Base-by-base conservation (phyloP, 2,113 vertebrate genomes). In the Sarotherodon lohbergeri region DNA sequence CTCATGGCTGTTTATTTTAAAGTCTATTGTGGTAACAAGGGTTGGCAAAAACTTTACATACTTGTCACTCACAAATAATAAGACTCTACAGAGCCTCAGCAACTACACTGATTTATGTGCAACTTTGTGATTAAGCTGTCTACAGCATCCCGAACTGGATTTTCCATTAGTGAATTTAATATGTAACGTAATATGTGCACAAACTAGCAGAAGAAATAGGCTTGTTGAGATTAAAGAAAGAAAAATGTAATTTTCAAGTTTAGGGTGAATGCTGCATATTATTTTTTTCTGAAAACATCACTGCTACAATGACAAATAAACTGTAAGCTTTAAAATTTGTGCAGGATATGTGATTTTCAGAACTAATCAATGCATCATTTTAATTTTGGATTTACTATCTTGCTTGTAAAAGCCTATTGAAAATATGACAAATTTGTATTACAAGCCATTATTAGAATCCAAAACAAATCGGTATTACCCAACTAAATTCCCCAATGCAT, bases 1-100 rank as follows among this genome's bases (percentile, higher is more conserved):
- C 89, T 94, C 91, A 92, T 83, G 27, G 52, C 82, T 92, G 91
- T 94, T 93, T 93, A 88, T 88, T 92, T 85, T 84, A 29, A 50
- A 89, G 81, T 59, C 56, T 19, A 78, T 52, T 81, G 89, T 73
- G 91, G 86, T 63, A 68, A 89, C 83, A 90, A 90, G 36, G 81
- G 71, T 86, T 92, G 92, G 92, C 90, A 90, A 89, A 91, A 92
- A 81, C 87, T 2, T 19, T 84, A 89, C 92, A 92, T 89, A 78
- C 86, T 87, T 83, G 66, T 83, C 86, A 71, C 36, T 91, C 86
- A 57, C 73, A 66, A 89, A 90, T 84, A 83, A 91, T 84, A 84
- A 87, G 81, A 90, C 54, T 80, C 73, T 71, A 4, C 54, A 12
- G 56, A 82, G 76, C 54, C 83, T 56, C 71, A 82, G 87, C 86